Evolutionary conservation across 2,888 invertebrate genomes (phyloP), one percentile per base, ranked within the genome.

Genomic region (Tenthredo mesomela): DNA sequence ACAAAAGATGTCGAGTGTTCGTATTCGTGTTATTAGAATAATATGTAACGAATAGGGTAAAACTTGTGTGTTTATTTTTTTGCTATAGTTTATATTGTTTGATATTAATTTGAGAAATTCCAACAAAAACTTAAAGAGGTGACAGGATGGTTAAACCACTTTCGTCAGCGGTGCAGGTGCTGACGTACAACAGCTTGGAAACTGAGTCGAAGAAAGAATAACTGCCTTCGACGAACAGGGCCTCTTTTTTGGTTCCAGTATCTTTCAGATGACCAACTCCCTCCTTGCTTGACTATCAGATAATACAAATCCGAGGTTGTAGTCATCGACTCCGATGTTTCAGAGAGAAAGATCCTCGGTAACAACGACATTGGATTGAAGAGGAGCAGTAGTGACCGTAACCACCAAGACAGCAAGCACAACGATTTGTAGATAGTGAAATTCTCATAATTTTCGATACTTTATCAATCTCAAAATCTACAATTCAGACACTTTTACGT

Each of bases 161-260:
- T n/a, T 21, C 12, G 61, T 25, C 61, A n/a, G 73, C 18, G 73
- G 43, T 33, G 40, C 21, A 73, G 43, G 25, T 75, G 43, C 15
- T 21, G 43, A 43, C 18, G 21, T 25, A n/a, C 33, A 7, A 43
- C 25, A 12, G 1, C 43, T 75, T 75, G 10, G 43, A 25, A 25
- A 18, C 43, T 25, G 88, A 88, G 37, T 87, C 88, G 25, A 87
- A 84, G 87, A 88, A 90, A 0, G 89, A 86, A 87, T 89, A 90
- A 15, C 90, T 89, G 7, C 91, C 91, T 58, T 87, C 86, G 78
- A 89, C 89, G 7, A 88, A 89, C 77, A 88, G 88, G 25, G 88
- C 87, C 37, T 89, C 89, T 29, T 87, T 86, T n/a, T 88, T 87
- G 40, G 88, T 82, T 7, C 88, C 88, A 7, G 86, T 75, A 86